A percentile compares a stretch with the other conserved stretches of the same genome.
Evolutionary conservation across 2,888 invertebrate genomes (phyloP).

Genomic region (Melanchra persicariae): DNA sequence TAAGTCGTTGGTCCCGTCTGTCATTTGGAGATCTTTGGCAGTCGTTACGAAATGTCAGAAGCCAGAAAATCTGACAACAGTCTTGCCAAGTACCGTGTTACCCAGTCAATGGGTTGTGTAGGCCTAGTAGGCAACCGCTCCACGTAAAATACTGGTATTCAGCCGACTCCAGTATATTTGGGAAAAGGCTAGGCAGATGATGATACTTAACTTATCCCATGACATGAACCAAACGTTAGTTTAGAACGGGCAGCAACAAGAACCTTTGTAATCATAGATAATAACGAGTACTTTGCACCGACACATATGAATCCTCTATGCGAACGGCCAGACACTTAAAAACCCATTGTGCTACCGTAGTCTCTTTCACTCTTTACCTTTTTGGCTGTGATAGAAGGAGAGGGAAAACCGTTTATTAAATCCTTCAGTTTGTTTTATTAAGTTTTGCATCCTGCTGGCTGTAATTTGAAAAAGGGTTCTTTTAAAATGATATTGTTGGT

Average conservation of each 20-base stretch:
- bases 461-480: conserved; percentile 45
- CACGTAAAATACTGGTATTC: too few relatives aligned
- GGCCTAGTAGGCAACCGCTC: too few relatives aligned
- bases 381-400: neutral
- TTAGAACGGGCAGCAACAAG: conserved; percentile 51
- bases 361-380: conserved; percentile 31
- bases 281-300: conserved; percentile 59
- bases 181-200: too few relatives aligned
- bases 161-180: too few relatives aligned
- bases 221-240: conserved; percentile 54
- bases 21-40: too few relatives aligned
- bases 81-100: too few relatives aligned
- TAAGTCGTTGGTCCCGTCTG: too few relatives aligned
- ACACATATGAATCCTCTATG: conserved; percentile 55
- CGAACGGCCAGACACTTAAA: conserved; percentile 48
- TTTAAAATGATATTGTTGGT: conserved; percentile 29
- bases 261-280: conserved; percentile 60
- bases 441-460: conserved; percentile 45
- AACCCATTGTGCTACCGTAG: conserved; percentile 21
- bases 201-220: too few relatives aligned
- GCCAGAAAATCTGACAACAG: too few relatives aligned
- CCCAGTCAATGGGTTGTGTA: too few relatives aligned
- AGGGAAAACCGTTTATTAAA: conserved; percentile 32
- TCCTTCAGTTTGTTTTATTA: conserved; percentile 48
- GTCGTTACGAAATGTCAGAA: too few relatives aligned